phyloP scores from a whole-genome alignment of 2,888 invertebrate genomes.

The Glyphotaelius pellucidus region DNA sequence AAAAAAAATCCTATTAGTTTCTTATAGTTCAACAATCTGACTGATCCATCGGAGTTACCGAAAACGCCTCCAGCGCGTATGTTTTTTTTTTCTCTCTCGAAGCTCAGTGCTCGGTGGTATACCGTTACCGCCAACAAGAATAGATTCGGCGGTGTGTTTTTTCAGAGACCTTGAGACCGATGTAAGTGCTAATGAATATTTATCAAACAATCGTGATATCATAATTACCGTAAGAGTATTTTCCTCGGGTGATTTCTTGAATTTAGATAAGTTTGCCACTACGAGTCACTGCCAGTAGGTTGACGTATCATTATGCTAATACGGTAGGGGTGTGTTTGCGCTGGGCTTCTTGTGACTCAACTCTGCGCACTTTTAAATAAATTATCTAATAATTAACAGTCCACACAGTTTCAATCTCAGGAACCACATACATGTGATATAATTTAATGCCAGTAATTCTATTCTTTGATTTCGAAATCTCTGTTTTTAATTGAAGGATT shows the following conservation, averaged over 20 bases:
- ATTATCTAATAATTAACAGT: neutral
- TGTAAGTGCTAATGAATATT: conserved; percentile 37
- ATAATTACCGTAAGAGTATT: conserved; percentile 11
- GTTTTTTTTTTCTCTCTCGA: neutral
- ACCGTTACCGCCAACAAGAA: conserved; percentile 25
- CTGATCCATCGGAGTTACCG: neutral
- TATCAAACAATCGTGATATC: conserved; percentile 21
- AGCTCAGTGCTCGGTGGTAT: neutral
- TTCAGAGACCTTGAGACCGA: neutral
- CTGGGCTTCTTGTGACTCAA: neutral
- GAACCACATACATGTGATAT: neutral
- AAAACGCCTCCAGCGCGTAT: neutral
- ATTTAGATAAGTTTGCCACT: conserved; percentile 16
- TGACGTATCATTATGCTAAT: conserved; percentile 21
- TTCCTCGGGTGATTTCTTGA: neutral
- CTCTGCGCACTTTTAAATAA: neutral
- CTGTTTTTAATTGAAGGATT: too few relatives aligned
- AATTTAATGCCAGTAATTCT: neutral
- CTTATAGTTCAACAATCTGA: neutral
- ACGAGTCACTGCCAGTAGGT: neutral
- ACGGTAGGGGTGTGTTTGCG: neutral
- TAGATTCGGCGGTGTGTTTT: conserved; percentile 16
- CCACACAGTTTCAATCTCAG: neutral
- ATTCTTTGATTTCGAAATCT: neutral
- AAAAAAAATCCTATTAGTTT: conserved; percentile 1